These are phyloP conservation scores for Trichoplusia ni DNA, from an alignment of 1,140 invertebrate species.

Conservation along the genomic window DNA sequence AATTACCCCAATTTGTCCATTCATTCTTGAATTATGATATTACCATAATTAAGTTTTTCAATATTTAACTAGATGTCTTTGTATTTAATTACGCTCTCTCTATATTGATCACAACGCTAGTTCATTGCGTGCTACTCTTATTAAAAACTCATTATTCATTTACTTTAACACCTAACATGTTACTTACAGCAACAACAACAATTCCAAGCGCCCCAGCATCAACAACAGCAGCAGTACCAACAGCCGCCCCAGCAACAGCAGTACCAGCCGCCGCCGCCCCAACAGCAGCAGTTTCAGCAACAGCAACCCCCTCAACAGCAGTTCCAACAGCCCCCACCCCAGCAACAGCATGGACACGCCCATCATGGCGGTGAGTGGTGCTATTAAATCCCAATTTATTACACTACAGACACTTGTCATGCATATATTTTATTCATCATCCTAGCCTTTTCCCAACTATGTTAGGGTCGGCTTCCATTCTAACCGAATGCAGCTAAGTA, in stretches of 20 bases:
- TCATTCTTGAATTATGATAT: too few relatives aligned
- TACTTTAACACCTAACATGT: constrained; percentile 19
- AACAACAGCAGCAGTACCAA: constrained; percentile 44
- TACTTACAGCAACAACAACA: constrained; percentile 16
- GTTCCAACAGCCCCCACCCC: constrained; percentile 42
- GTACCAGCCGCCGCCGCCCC: constrained; percentile 40
- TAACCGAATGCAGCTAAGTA: too few relatives aligned
- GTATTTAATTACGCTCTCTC: too few relatives aligned
- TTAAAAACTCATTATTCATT: too few relatives aligned
- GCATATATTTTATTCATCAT: neutral
- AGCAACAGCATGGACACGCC: constrained; percentile 44
- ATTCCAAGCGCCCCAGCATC: constrained; percentile 34
- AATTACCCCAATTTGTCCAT: too few relatives aligned
- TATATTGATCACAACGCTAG: too few relatives aligned
- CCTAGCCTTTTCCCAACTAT: too few relatives aligned
- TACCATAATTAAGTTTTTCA: too few relatives aligned
- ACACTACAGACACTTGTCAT: neutral
- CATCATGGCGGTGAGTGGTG: constrained; percentile 41
- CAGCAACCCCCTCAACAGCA: constrained; percentile 58
- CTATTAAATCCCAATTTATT: neutral
- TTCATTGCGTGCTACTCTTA: too few relatives aligned
- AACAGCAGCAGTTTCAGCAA: constrained; percentile 48
- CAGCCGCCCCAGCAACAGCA: constrained; percentile 45
- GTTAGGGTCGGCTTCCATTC: too few relatives aligned
- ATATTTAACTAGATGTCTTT: too few relatives aligned